Evolutionary conservation across 2,113 vertebrate species (phyloP).

Genomic region (Raja brachyura): DNA sequence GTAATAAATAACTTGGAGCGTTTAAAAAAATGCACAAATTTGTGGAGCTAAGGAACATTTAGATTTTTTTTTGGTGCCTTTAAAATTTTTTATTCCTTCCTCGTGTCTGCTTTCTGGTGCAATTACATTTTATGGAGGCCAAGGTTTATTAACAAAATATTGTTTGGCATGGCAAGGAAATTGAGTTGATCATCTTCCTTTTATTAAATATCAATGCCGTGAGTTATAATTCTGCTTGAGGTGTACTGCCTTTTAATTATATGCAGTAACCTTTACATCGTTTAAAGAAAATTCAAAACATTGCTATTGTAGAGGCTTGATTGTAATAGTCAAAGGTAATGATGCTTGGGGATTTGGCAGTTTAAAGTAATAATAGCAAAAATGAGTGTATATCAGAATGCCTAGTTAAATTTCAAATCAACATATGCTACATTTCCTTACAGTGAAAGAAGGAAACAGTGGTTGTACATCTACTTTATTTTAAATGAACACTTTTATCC

Average conservation of each 20-base stretch:
- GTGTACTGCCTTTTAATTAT: neutral
- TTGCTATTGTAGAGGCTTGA: slow-evolving; percentile 24
- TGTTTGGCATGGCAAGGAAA: neutral
- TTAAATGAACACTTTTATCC: neutral
- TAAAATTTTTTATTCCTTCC: neutral
- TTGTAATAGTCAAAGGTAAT: slow-evolving; percentile 24
- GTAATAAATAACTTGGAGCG: neutral
- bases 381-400: slow-evolving; percentile 24
- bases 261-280: neutral
- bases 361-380: slow-evolving; percentile 28
- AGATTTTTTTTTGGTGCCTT: neutral
- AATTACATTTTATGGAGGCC: neutral
- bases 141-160: slow-evolving; percentile 19
- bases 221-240: slow-evolving; percentile 27
- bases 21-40: neutral
- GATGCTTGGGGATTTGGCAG: slow-evolving; percentile 34
- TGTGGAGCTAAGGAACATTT: neutral
- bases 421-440: neutral
- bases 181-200: slow-evolving; percentile 8
- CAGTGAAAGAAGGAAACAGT: neutral
- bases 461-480: neutral
- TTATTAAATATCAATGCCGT: neutral
- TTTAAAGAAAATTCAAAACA: slow-evolving; percentile 33
- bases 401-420: slow-evolving; percentile 4
- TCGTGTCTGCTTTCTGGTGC: neutral